Evolutionary conservation across 1,140 invertebrate genomes (phyloP).

Genomic region (Sarcophaga bullata): DNA sequence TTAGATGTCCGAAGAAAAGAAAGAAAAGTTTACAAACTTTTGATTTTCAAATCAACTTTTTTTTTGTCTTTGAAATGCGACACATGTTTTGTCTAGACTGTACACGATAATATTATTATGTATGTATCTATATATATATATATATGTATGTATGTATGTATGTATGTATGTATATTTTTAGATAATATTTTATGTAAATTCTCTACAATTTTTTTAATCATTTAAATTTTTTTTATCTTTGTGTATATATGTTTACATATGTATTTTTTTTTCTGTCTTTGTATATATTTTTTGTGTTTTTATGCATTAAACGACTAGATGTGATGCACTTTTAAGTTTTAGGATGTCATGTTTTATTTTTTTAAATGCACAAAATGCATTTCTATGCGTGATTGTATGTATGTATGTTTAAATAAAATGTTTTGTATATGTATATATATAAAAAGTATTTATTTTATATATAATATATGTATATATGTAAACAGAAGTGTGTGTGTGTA

Average conservation of each 20-base stretch:
- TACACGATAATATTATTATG: not conserved
- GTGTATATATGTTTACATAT: not conserved
- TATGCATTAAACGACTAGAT: not conserved
- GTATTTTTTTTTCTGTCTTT: not conserved
- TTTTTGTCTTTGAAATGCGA: not conserved
- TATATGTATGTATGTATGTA: not conserved
- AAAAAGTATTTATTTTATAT: constrained; percentile 18
- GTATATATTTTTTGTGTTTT: constrained; percentile 27
- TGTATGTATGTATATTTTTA: not conserved
- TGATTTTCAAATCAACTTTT: not conserved
- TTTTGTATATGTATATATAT: not conserved
- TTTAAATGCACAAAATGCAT: not conserved
- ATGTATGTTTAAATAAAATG: not conserved
- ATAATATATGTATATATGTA: too few relatives aligned
- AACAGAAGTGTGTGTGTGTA: too few relatives aligned
- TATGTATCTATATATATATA: not conserved
- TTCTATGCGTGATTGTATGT: not conserved
- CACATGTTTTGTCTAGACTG: constrained; percentile 39
- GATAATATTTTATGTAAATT: not conserved
- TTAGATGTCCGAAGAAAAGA: too few relatives aligned
- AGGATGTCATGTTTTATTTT: not conserved
- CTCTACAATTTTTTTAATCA: not conserved
- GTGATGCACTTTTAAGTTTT: not conserved
- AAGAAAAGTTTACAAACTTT: too few relatives aligned
- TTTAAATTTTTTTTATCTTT: not conserved